Evolutionary conservation across 2,888 invertebrate species (phyloP).

Genomic region (Saturnia pavonia): DNA sequence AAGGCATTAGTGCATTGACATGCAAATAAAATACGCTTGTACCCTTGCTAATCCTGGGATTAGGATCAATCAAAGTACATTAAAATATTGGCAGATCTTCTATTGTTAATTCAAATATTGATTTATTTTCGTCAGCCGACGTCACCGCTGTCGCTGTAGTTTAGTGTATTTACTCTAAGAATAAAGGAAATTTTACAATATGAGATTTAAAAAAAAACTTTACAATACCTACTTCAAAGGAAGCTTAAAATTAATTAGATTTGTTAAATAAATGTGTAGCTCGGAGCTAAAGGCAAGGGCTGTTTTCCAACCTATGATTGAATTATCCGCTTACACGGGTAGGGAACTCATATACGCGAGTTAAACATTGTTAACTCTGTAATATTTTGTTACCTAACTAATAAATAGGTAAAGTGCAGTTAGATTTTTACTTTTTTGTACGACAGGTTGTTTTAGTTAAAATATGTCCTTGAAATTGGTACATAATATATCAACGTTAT

Average conservation of each 20-base stretch:
- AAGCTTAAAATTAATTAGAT: neutral
- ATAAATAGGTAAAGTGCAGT: constrained; percentile 4
- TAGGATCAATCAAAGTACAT: too few relatives aligned
- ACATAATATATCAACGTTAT: neutral
- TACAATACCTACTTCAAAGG: neutral
- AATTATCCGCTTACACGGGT: constrained; percentile 7
- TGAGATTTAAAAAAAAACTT: neutral
- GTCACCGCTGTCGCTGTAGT: neutral
- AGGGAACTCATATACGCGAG: neutral
- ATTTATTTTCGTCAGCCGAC: neutral
- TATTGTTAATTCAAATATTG: too few relatives aligned
- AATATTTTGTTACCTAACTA: constrained; percentile 8
- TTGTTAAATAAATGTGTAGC: neutral
- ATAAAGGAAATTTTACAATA: neutral
- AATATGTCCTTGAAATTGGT: neutral
- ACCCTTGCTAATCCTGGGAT: too few relatives aligned
- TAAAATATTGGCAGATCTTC: too few relatives aligned
- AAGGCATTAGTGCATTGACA: neutral
- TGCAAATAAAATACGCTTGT: neutral
- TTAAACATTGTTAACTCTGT: constrained; percentile 6
- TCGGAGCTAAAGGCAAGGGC: neutral
- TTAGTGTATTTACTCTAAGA: neutral
- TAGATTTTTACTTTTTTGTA: neutral
- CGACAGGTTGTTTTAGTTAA: neutral
- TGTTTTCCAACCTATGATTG: constrained; percentile 6